These are phyloP conservation scores for Phymanthus crucifer DNA, from an alignment of 92 coral and sea anemone genomes.

Conservation along the genomic window DNA sequence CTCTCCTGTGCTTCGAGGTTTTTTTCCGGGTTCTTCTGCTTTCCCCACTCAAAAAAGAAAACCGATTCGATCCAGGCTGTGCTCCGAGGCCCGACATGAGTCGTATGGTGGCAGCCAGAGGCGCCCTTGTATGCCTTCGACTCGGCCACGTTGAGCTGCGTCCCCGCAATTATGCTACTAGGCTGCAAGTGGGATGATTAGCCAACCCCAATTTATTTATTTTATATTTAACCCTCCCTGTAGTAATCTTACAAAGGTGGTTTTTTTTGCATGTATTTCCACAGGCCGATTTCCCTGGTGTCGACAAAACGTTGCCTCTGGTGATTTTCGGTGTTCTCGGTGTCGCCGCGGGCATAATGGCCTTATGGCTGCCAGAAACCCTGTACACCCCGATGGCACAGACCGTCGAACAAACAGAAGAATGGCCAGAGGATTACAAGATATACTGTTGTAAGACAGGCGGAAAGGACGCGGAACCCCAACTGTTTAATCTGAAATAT, in stretches of 20 bases:
- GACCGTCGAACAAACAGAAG: constrained; percentile 76
- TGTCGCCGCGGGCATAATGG: constrained; percentile 68
- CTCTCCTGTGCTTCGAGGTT: too few species aligned
- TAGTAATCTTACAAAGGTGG: not conserved
- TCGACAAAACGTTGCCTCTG: constrained; percentile 51
- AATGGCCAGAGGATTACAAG: constrained; percentile 73
- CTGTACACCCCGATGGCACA: constrained; percentile 84
- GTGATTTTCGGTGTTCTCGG: constrained; percentile 75
- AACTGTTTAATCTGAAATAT: not conserved
- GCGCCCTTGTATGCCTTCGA: too few species aligned
- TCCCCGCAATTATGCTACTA: too few species aligned
- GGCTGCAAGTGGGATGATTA: too few species aligned
- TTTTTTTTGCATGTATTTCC: not conserved
- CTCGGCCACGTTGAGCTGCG: too few species aligned
- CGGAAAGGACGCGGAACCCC: not conserved
- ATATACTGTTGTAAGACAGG: constrained; percentile 40
- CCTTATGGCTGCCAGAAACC: constrained; percentile 81
- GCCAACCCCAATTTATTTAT: too few species aligned
- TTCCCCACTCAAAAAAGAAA: too few species aligned
- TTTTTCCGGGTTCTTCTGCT: too few species aligned
- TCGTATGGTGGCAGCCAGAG: too few species aligned
- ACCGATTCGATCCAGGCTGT: too few species aligned
- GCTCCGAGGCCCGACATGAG: too few species aligned
- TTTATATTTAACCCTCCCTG: not conserved
- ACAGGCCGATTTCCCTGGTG: constrained; percentile 58